These are phyloP conservation scores for Lagopus leucura DNA, from an alignment of 2,113 vertebrate species.

Conservation along the genomic window DNA sequence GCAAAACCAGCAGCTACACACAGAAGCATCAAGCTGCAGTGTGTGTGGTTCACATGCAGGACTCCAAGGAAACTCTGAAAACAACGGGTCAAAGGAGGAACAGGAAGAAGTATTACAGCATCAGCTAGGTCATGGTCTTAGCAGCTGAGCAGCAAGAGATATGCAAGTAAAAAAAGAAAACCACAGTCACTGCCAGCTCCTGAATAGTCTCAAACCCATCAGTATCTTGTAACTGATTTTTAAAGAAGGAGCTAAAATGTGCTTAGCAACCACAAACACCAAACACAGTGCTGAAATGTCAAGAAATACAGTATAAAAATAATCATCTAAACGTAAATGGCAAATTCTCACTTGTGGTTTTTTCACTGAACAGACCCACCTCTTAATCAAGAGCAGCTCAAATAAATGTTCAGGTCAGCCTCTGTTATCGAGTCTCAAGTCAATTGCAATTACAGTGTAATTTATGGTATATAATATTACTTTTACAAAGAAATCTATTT, in stretches of 20 bases:
- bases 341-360: constrained; percentile 48
- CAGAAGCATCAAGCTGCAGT: constrained; percentile 12
- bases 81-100: constrained; percentile 45
- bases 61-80: constrained; percentile 48
- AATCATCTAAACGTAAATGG: constrained; percentile 60
- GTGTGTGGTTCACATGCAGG: background rate
- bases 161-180: background rate
- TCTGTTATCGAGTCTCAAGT: background rate
- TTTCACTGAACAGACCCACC: background rate
- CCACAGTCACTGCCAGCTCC: background rate
- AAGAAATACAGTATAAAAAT: constrained; percentile 60
- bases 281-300: constrained; percentile 53
- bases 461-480: background rate
- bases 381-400: constrained; percentile 30
- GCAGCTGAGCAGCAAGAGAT: constrained; percentile 28
- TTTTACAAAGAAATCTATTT: background rate
- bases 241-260: constrained; percentile 32
- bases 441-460: background rate
- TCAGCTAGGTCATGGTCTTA: constrained; percentile 25
- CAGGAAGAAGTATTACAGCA: constrained; percentile 33
- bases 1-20: background rate
- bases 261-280: constrained; percentile 49
- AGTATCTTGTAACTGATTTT: constrained; percentile 17
- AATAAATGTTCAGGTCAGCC: constrained; percentile 11
- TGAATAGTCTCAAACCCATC: background rate